Percentiles rank a stretch among this genome's conserved stretches.
These are phyloP conservation scores for Drosophila mayaguana DNA, from an alignment of 2,888 invertebrate genomes.

Conservation along the genomic window DNA sequence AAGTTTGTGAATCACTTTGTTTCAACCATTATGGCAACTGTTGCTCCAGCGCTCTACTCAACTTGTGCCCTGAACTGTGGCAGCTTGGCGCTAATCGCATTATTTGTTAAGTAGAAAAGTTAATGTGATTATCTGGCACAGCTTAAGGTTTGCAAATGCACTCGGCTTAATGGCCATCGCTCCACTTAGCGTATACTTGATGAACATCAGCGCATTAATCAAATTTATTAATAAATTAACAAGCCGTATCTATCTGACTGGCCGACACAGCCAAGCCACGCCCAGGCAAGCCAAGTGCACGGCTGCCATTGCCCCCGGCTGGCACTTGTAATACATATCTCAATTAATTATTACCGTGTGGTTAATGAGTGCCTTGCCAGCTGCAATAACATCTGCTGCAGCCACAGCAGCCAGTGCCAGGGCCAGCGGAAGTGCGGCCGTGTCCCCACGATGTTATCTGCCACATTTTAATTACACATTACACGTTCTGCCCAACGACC, in stretches of 20 bases:
- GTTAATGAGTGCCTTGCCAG: slow-evolving; percentile 61
- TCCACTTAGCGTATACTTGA: slow-evolving; percentile 50
- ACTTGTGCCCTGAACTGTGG: slow-evolving; percentile 22
- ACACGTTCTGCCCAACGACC: slow-evolving; percentile 48
- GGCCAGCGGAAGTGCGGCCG: slow-evolving; percentile 42
- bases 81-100: slow-evolving; percentile 49
- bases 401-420: neutral
- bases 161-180: slow-evolving; percentile 13
- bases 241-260: slow-evolving; percentile 37
- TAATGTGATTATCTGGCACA: slow-evolving; percentile 49
- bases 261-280: slow-evolving; percentile 7
- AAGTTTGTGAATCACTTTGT: slow-evolving; percentile 46
- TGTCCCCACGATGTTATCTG: slow-evolving; percentile 62
- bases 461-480: slow-evolving; percentile 78
- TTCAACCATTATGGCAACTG: slow-evolving; percentile 20
- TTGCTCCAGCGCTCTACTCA: slow-evolving; percentile 3
- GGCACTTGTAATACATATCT: slow-evolving; percentile 69
- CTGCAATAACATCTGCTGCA: slow-evolving; percentile 33
- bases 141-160: slow-evolving; percentile 21
- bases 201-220: slow-evolving; percentile 78
- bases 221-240: slow-evolving; percentile 84
- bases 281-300: neutral
- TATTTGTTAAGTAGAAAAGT: slow-evolving; percentile 49
- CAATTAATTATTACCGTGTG: slow-evolving; percentile 82
- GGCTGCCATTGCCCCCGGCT: slow-evolving; percentile 22